Evolutionary conservation across 2,888 invertebrate species (phyloP).

Genomic region (Diarsia brunnea): DNA sequence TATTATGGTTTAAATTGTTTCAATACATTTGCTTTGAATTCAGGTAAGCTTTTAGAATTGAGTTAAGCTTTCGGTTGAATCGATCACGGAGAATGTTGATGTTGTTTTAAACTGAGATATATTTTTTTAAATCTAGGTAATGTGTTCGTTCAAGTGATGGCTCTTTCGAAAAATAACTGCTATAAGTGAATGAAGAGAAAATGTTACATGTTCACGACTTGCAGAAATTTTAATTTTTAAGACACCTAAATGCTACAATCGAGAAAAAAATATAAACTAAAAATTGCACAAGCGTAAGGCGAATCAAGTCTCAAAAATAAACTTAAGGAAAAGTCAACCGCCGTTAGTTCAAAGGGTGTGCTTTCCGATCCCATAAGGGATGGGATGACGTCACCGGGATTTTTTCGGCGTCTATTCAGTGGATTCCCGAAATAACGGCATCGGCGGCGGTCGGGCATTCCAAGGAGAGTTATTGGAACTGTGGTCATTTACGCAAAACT

Average conservation of each 20-base stretch:
- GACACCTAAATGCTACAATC: neutral
- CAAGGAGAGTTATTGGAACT: constrained; percentile 39
- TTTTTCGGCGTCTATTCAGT: constrained; percentile 53
- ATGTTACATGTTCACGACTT: neutral
- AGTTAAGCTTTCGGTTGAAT: constrained; percentile 18
- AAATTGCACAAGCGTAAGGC: neutral
- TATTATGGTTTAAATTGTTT: constrained; percentile 60
- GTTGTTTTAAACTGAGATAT: neutral
- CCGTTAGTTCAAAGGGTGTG: constrained; percentile 61
- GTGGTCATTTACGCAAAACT: constrained; percentile 34
- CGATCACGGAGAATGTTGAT: neutral
- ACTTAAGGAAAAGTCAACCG: constrained; percentile 49
- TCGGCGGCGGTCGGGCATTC: constrained; percentile 44
- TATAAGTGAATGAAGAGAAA: neutral
- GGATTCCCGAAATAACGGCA: constrained; percentile 64
- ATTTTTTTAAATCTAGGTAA: neutral
- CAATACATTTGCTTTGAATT: constrained; percentile 31
- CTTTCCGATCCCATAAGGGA: constrained; percentile 61
- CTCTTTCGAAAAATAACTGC: neutral
- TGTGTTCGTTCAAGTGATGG: neutral
- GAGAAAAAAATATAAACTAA: neutral
- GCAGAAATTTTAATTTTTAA: neutral
- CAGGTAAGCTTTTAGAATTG: constrained; percentile 45
- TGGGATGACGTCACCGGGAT: constrained; percentile 71
- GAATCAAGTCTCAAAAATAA: constrained; percentile 22